These are phyloP conservation scores for Drosophila lini DNA, from an alignment of 1,140 invertebrate species.

Conservation along the genomic window DNA sequence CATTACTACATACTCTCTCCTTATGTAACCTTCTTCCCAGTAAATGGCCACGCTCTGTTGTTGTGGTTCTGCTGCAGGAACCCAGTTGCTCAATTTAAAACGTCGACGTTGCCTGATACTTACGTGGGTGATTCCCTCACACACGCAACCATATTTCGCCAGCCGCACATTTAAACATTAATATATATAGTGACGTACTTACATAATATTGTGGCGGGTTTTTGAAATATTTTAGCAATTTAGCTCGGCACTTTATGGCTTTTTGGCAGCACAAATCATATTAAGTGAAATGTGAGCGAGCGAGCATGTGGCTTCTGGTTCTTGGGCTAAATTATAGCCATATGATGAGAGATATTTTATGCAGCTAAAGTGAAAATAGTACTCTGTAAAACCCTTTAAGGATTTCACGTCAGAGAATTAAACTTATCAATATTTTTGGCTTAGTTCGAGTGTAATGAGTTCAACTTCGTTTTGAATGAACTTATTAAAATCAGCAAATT, in stretches of 20 bases:
- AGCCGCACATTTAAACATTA: constrained; percentile 20
- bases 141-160: constrained; percentile 41
- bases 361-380: neutral
- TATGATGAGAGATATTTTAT: constrained; percentile 10
- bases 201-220: constrained; percentile 37
- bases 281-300: constrained; percentile 56
- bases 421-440: neutral
- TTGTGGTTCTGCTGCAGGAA: constrained; percentile 25
- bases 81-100: constrained; percentile 67
- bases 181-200: constrained; percentile 29
- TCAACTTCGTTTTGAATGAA: neutral
- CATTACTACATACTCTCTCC: neutral
- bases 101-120: constrained; percentile 64
- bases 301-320: constrained; percentile 8
- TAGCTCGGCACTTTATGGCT: constrained; percentile 57
- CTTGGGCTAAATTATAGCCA: constrained; percentile 5
- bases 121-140: constrained; percentile 60
- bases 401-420: neutral
- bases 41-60: constrained; percentile 51
- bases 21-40: constrained; percentile 25
- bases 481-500: constrained; percentile 5
- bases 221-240: constrained; percentile 63
- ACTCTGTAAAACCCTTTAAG: neutral
- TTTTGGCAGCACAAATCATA: constrained; percentile 65
- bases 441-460: neutral